Base-by-base conservation (phyloP, 2,113 vertebrate species). In the Pterocles burchelli region DNA sequence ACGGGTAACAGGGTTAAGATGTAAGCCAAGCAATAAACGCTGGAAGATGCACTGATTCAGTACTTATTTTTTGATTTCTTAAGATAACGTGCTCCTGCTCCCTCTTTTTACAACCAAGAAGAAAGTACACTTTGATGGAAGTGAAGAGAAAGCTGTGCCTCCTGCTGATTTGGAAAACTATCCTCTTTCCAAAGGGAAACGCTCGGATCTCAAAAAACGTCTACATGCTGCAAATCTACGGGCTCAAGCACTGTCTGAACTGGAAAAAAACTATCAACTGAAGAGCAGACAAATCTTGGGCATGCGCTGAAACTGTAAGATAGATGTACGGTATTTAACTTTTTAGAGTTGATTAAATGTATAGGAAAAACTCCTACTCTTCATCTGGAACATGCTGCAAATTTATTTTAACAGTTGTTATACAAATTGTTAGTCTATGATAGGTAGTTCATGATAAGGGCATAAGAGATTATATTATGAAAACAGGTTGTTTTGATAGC, bases 261-360 rank as follows among this genome's bases (percentile, higher is more conserved):
- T 98, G 67, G 99, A 99, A 63, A 98, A 96, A 61, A 97, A 96
- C 12, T 99, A 98, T 67, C 98, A 98, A 8, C 93, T 98, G 9
- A 99, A 98, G 89, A 99, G 98, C 98, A 98, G 97, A 31, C 98
- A 99, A 92, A 97, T 99, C 52, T 97, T 99, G 46, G 99, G 98
- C 68, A 98, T 99, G 97, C 99, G 99, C 77, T 99, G 75, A 75
- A 90, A 16, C n/a, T 16, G 31, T 62, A 59, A 59, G 45, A 62
- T 34, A 49, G 33, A 38, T 41, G 21, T 17, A 13, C 5, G 26
- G 13, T 41, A 9, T 75, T 85, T 83, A 38, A 34, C 54, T 82
- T 63, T 24, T 25, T 3, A 72, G 63, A 89, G 17, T 4, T 54
- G 11, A 73, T 90, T 79, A 57, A 52, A 74, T 78, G 49, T 89